Evolutionary conservation across 2,797 vertebrate genomes (phyloP).

Genomic region (Knipowitschia caucasica): DNA sequence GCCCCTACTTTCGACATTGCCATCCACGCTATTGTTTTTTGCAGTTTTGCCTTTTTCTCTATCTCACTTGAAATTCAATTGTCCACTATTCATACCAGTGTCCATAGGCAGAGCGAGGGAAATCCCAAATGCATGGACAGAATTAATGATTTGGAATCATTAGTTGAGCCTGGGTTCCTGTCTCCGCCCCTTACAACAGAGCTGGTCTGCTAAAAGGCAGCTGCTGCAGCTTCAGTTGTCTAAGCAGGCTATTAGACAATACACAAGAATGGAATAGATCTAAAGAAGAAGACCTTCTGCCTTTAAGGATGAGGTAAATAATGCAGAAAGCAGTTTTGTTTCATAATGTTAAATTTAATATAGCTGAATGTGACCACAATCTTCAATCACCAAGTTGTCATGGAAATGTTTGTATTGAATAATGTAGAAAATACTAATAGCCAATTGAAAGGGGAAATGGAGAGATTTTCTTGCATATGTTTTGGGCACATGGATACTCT

Average conservation of each 20-base stretch:
- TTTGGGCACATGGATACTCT: conserved; percentile 51
- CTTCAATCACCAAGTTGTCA: no score
- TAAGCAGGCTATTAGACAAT: conserved; percentile 30
- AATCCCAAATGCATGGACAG: conserved; percentile 28
- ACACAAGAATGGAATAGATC: conserved; percentile 7
- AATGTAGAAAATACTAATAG: conserved; percentile 42
- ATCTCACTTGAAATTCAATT: background rate
- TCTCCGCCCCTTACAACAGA: conserved; percentile 44
- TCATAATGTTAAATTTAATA: no score
- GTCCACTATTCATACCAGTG: background rate
- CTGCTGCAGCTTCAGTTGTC: conserved; percentile 30
- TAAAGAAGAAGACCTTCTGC: background rate
- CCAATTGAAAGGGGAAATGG: conserved; percentile 34
- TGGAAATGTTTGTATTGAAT: no score
- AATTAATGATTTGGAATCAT: conserved; percentile 59
- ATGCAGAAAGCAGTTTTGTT: no score
- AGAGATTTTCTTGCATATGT: conserved; percentile 48
- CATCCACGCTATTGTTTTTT: background rate
- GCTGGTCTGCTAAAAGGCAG: conserved; percentile 18
- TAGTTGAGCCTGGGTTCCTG: conserved; percentile 47
- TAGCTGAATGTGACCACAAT: no score
- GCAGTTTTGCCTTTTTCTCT: background rate
- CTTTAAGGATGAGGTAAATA: conserved; percentile 10
- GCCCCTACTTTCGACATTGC: conserved; percentile 3
- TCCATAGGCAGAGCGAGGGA: no score